These are phyloP conservation scores for Nylanderia fulva DNA, from an alignment of 1,140 invertebrate species.

Conservation along the genomic window DNA sequence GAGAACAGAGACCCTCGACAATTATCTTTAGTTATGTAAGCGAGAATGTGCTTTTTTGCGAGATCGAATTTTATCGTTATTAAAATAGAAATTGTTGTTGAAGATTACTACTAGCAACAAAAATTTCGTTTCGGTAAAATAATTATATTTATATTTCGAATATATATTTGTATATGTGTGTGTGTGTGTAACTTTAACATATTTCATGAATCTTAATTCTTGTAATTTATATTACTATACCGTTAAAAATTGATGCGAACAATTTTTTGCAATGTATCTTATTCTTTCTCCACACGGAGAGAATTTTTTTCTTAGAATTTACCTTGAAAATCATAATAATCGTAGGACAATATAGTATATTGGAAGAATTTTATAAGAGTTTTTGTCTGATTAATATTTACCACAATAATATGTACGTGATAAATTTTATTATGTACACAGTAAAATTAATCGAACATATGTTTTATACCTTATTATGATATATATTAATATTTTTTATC, in stretches of 20 bases:
- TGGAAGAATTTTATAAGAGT: too few species aligned
- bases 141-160: neutral
- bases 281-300: too few species aligned
- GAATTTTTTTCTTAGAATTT: too few species aligned
- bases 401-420: too few species aligned
- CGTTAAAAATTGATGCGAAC: neutral
- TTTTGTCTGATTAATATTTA: too few species aligned
- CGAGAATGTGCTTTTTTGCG: neutral
- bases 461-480: too few species aligned
- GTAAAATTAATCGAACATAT: too few species aligned
- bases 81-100: neutral
- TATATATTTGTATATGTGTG: too few species aligned
- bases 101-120: neutral
- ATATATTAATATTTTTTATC: too few species aligned
- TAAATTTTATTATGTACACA: too few species aligned
- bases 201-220: neutral
- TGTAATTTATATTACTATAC: neutral
- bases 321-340: too few species aligned
- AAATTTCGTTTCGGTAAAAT: neutral
- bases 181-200: neutral
- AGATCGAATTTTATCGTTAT: neutral
- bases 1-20: neutral
- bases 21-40: neutral
- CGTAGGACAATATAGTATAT: too few species aligned
- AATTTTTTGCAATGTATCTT: neutral